Conservation (phyloP, 2,888 invertebrate genomes). For the Pasiphila rectangulata region DNA sequence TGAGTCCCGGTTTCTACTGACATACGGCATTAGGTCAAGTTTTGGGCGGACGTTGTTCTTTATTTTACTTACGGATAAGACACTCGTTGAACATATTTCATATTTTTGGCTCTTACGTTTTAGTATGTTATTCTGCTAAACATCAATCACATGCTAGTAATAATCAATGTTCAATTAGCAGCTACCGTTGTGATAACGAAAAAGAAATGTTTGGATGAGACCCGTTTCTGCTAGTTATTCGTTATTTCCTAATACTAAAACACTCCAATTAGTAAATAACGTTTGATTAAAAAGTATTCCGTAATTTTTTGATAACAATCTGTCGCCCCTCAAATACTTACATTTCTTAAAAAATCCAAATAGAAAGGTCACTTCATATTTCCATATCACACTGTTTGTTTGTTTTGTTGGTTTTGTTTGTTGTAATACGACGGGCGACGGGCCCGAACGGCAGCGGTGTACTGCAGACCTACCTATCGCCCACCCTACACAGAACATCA, state of each 20-base stretch:
- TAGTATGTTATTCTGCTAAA: neutral
- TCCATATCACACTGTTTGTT: conserved; percentile 22
- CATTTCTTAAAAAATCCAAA: conserved; percentile 26
- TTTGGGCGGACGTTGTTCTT: neutral
- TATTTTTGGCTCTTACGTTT: neutral
- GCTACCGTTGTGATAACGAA: too few species aligned
- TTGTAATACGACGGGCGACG: conserved; percentile 26
- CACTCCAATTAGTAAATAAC: neutral
- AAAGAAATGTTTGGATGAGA: too few species aligned
- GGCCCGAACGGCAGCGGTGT: conserved; percentile 21
- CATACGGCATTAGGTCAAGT: conserved; percentile 4
- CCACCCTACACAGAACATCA: conserved; percentile 1
- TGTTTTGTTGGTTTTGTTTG: conserved; percentile 23
- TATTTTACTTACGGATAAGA: neutral
- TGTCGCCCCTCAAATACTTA: conserved; percentile 11
- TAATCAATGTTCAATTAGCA: too few species aligned
- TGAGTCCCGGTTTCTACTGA: conserved; percentile 11
- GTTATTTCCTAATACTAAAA: too few species aligned
- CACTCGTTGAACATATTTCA: too few species aligned
- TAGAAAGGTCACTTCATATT: conserved; percentile 23
- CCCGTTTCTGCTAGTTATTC: too few species aligned
- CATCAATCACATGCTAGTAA: too few species aligned
- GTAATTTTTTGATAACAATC: neutral
- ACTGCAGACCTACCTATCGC: conserved; percentile 31
- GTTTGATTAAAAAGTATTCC: conserved; percentile 2